Base-by-base conservation (phyloP, 2,113 vertebrate genomes). In the Plectropomus leopardus region DNA sequence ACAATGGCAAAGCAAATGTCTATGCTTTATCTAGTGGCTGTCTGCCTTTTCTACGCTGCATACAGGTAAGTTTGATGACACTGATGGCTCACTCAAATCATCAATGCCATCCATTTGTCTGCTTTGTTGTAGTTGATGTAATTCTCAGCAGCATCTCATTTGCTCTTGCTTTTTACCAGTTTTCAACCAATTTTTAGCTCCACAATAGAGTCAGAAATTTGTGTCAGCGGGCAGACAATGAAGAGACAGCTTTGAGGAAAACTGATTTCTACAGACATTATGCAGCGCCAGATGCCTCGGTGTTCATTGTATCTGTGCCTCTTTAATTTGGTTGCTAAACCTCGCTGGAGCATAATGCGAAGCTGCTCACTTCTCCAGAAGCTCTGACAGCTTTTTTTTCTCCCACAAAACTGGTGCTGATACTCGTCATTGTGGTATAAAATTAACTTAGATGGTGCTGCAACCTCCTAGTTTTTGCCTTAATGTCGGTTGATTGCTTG, bases 1-100 rank as follows among this genome's bases (percentile, higher is more conserved):
- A 90, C 92, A 91, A 90, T 89, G 76, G 84, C 67, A 5, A 45
- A 65, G 71, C 76, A 84, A 83, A 86, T 78, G 72, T 64, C 72
- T 24, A 40, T 8, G 67, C 66, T 47, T 58, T 77, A 60, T 66
- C 70, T 40, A 4, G 28, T 5, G 2, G 21, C 72, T 32, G 64
- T 30, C 54, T 30, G 65, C 34, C 34, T 42, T 53, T 42, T 72
- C 47, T 32, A 0, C 5, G 45, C 73, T 6, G 79, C 78, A 10
- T 78, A 8, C 80, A 86, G 87, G 88, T 91, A 79, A 26, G 69
- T 69, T 61, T 74, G 73, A 88, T 59, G 66, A 67, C 75, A 47
- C 61, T 28, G 71, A 89, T 66, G 70, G 51, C 81, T 88, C 76
- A 42, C 68, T 83, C 53, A 32, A 64, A 86, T 67, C 73, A 78